phyloP scores from a whole-genome alignment of 2,113 vertebrate genomes.

The Seriola dumerili region DNA sequence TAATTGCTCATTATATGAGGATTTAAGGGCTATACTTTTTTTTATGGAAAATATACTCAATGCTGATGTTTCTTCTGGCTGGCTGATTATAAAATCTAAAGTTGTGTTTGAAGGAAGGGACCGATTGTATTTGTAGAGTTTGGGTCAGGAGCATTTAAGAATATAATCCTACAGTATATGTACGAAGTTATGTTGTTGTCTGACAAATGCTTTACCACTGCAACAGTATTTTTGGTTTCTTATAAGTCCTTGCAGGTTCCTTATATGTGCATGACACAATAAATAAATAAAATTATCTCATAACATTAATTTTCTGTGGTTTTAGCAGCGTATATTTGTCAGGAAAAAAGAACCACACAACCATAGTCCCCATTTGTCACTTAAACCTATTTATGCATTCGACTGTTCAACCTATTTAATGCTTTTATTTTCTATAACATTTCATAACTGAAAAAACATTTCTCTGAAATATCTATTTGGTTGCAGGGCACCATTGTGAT shows the following conservation, averaged over 20 bases:
- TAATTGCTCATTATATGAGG: not conserved
- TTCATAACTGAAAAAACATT: not conserved
- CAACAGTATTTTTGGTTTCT: not conserved
- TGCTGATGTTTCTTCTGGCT: no score
- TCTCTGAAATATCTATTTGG: not conserved
- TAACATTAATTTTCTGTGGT: not conserved
- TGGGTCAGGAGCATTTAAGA: not conserved
- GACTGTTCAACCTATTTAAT: not conserved
- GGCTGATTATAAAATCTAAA: not conserved
- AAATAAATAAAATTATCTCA: not conserved
- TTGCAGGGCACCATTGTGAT: not conserved
- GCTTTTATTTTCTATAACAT: not conserved
- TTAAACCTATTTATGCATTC: slow-evolving; percentile 7
- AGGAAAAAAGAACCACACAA: not conserved
- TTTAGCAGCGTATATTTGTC: not conserved
- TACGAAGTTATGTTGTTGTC: no score
- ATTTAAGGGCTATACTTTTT: not conserved
- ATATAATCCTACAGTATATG: not conserved
- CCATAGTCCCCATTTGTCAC: not conserved
- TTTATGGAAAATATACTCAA: not conserved
- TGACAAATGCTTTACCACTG: not conserved
- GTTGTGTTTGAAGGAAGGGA: no score
- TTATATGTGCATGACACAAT: not conserved
- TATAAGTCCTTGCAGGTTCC: not conserved
- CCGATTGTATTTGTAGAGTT: not conserved